These are phyloP conservation scores for Ochotona curzoniae DNA, from an alignment of 2,113 vertebrate genomes.

Conservation along the genomic window DNA sequence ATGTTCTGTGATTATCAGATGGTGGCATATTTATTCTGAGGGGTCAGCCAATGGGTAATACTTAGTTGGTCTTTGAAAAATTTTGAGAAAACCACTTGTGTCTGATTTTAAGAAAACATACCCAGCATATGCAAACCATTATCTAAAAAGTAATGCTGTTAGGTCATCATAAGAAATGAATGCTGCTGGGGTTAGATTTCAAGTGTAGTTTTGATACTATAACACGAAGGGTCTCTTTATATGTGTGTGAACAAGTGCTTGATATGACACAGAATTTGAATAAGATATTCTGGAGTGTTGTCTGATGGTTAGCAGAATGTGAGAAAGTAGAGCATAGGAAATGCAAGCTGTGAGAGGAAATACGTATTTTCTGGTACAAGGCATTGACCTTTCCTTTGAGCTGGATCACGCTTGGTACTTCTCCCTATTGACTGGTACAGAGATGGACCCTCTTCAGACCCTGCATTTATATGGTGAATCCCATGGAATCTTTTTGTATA, in stretches of 20 bases:
- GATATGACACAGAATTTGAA: neutral
- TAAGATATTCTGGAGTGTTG: neutral
- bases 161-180: neutral
- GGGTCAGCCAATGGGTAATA: neutral
- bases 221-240: neutral
- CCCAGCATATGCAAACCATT: neutral
- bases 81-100: neutral
- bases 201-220: neutral
- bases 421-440: neutral
- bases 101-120: neutral
- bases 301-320: neutral
- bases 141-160: neutral
- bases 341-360: neutral
- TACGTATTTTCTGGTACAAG: neutral
- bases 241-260: neutral
- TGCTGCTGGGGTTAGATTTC: neutral
- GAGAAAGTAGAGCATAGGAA: neutral
- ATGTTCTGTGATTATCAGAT: conserved; percentile 26
- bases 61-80: neutral
- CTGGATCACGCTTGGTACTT: neutral
- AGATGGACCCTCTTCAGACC: neutral
- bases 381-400: neutral
- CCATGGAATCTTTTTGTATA: neutral
- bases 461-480: neutral
- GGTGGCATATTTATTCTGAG: neutral